Evolutionary conservation across 2,797 vertebrate species (phyloP).

Genomic region (Manis javanica): DNA sequence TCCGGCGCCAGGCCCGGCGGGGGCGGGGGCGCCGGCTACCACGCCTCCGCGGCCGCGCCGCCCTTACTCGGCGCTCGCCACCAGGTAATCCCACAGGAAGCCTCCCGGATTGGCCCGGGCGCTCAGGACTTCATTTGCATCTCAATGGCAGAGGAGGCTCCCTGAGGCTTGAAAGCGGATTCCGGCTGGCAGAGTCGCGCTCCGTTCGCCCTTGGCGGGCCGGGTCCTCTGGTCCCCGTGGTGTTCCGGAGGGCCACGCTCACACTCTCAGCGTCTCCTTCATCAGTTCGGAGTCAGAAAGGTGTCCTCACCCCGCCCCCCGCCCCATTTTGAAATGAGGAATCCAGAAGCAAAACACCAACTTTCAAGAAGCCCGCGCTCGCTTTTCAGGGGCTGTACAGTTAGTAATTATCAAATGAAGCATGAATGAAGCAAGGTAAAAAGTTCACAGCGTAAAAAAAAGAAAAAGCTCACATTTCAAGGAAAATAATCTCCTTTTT

Average conservation of each 20-base stretch:
- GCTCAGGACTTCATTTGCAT: conserved; percentile 81
- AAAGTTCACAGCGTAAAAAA: conserved; percentile 77
- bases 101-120: conserved; percentile 79
- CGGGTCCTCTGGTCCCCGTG: background rate
- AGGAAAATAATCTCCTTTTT: conserved; percentile 64
- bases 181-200: conserved; percentile 1
- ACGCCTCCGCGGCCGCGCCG: conserved; percentile 8
- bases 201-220: background rate
- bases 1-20: background rate
- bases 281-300: background rate
- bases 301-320: background rate
- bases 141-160: conserved; percentile 74
- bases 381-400: background rate
- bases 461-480: conserved; percentile 68
- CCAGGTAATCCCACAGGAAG: conserved; percentile 84
- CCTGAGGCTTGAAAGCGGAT: conserved; percentile 69
- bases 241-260: background rate
- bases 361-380: background rate
- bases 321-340: background rate
- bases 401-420: conserved; percentile 62
- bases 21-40: background rate
- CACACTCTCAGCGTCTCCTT: background rate
- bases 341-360: background rate
- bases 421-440: conserved; percentile 78
- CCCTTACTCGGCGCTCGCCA: conserved; percentile 15